Percentiles rank a stretch among this genome's conserved stretches.
Evolutionary conservation across 2,113 vertebrate genomes (phyloP).

Genomic region (Petrocephalus zakoni): DNA sequence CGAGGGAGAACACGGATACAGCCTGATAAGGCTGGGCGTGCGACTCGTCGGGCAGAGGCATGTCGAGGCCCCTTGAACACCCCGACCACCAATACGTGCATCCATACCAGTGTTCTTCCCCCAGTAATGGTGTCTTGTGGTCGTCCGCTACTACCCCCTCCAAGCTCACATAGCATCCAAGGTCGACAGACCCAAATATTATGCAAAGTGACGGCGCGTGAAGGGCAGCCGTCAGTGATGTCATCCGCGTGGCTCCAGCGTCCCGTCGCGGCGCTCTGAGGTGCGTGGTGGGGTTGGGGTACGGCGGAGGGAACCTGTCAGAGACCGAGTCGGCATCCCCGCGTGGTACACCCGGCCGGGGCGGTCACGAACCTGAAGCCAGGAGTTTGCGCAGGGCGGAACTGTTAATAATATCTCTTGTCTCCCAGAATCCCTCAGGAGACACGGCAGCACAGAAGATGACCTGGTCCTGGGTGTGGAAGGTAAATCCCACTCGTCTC

Average conservation of each 20-base stretch:
- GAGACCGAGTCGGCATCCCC: background rate
- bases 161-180: background rate
- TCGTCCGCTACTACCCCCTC: background rate
- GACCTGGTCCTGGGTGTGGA: constrained; percentile 30
- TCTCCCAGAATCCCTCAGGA: constrained; percentile 5
- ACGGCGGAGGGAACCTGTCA: background rate
- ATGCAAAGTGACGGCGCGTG: background rate
- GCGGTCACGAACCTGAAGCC: background rate
- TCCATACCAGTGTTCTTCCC: background rate
- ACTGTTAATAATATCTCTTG: background rate
- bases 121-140: background rate
- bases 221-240: background rate
- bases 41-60: background rate
- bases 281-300: background rate
- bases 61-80: background rate
- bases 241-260: background rate
- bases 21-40: background rate
- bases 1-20: background rate
- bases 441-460: constrained; percentile 24
- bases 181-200: background rate
- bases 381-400: background rate
- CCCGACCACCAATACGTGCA: background rate
- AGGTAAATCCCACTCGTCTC: constrained; percentile 17
- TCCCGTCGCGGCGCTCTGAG: background rate
- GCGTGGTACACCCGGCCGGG: background rate